Evolutionary conservation across 2,888 invertebrate genomes (phyloP).

Genomic region (Parnassius glacialis): DNA sequence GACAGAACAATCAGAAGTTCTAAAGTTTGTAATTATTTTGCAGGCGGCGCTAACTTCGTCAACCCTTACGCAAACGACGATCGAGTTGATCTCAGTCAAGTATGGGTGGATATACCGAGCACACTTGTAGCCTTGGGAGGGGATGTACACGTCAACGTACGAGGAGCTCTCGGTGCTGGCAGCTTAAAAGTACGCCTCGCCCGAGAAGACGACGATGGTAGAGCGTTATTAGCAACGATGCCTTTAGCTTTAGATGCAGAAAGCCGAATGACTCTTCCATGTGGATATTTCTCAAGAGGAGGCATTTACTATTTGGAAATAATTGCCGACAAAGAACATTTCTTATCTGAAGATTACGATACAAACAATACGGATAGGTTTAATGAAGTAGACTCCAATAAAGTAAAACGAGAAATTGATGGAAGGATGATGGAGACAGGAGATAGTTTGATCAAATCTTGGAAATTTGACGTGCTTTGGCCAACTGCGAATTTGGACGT

Average conservation of each 20-base stretch:
- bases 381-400: slow-evolving; percentile 21
- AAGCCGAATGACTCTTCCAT: slow-evolving; percentile 81
- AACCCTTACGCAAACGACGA: slow-evolving; percentile 67
- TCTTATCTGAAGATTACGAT: slow-evolving; percentile 53
- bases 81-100: slow-evolving; percentile 61
- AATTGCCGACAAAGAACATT: slow-evolving; percentile 56
- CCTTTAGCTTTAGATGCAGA: slow-evolving; percentile 76
- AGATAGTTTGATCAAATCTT: slow-evolving; percentile 69
- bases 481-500: slow-evolving; percentile 86
- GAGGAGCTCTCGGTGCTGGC: slow-evolving; percentile 64
- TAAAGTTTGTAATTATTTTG: not conserved
- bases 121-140: slow-evolving; percentile 89
- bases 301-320: slow-evolving; percentile 80
- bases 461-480: slow-evolving; percentile 90
- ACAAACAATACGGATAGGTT: slow-evolving; percentile 32
- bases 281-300: slow-evolving; percentile 87
- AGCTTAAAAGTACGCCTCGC: slow-evolving; percentile 67
- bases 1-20: not conserved
- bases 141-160: slow-evolving; percentile 87
- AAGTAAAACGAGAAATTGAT: slow-evolving; percentile 55
- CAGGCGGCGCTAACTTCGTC: slow-evolving; percentile 65
- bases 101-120: slow-evolving; percentile 86
- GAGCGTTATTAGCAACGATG: slow-evolving; percentile 63
- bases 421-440: slow-evolving; percentile 65
- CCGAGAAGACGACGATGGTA: slow-evolving; percentile 73